phyloP scores from a whole-genome alignment of 2,113 vertebrate genomes.

The Podarcis muralis region DNA sequence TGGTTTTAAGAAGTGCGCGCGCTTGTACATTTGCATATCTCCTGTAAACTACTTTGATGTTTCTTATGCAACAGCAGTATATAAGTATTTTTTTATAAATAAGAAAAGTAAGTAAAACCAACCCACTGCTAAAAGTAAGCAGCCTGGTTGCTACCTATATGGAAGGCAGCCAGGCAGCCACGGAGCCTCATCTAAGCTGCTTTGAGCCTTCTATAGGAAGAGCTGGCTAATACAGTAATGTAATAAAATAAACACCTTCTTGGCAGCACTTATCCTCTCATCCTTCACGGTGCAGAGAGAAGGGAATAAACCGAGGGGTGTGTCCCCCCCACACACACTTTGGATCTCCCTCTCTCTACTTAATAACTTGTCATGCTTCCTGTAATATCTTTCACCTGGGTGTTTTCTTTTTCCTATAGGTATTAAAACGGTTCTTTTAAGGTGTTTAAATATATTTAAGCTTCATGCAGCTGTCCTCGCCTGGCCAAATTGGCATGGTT shows the following conservation, averaged over 20 bases:
- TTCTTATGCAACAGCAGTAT: too few relatives aligned
- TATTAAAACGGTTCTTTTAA: conserved; percentile 12
- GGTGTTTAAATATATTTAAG: not conserved
- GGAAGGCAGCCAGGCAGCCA: not conserved
- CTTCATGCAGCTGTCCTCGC: not conserved
- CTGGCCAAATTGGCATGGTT: conserved; percentile 2
- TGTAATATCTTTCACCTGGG: not conserved
- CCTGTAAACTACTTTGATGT: too few relatives aligned
- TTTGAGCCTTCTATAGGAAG: not conserved
- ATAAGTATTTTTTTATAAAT: too few relatives aligned
- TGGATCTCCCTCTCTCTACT: not conserved
- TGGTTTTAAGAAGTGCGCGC: too few relatives aligned
- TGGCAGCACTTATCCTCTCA: not conserved
- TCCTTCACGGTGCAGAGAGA: not conserved
- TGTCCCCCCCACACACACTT: not conserved
- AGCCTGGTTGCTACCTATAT: too few relatives aligned
- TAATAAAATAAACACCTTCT: not conserved
- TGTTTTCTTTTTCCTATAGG: not conserved
- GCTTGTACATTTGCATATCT: too few relatives aligned
- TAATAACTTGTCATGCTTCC: conserved; percentile 14
- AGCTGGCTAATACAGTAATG: not conserved
- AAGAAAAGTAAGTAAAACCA: not conserved
- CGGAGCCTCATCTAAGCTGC: not conserved
- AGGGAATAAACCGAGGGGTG: not conserved
- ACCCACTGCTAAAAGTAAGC: not conserved